Evolutionary conservation across 2,888 invertebrate genomes (phyloP).

Genomic region (Diadromus collaris): DNA sequence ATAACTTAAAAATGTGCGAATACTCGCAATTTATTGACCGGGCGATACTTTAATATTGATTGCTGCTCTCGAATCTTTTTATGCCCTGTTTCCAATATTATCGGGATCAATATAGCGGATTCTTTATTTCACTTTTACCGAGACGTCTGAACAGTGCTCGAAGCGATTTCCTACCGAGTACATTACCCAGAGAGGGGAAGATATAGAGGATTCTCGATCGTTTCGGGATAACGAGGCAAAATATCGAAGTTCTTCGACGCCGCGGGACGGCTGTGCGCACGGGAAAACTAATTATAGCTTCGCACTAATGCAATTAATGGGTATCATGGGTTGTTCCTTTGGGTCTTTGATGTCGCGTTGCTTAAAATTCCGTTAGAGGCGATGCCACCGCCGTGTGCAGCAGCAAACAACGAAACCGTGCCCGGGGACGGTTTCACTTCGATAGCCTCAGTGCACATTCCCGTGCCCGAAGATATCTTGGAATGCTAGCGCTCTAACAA

Average conservation of each 20-base stretch:
- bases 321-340: conserved; percentile 60
- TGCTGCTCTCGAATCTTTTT: background rate
- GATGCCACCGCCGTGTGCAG: conserved; percentile 38
- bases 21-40: background rate
- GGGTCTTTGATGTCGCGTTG: conserved; percentile 67
- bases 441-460: conserved; percentile 42
- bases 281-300: conserved; percentile 70
- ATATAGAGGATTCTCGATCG: conserved; percentile 26
- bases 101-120: conserved; percentile 1
- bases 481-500: background rate
- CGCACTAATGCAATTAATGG: conserved; percentile 70
- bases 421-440: conserved; percentile 35
- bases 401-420: conserved; percentile 50
- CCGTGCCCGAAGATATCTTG: conserved; percentile 38
- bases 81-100: background rate
- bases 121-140: background rate
- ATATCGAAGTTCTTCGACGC: conserved; percentile 53
- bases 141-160: conserved; percentile 20
- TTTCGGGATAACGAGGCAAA: conserved; percentile 50
- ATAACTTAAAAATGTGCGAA: background rate
- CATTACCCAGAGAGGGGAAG: background rate
- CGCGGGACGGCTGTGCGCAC: conserved; percentile 38
- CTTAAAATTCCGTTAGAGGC: conserved; percentile 67
- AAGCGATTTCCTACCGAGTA: background rate
- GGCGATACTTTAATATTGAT: background rate